phyloP scores from a whole-genome alignment of 2,888 invertebrate genomes.

The Meliscaeva auricollis region DNA sequence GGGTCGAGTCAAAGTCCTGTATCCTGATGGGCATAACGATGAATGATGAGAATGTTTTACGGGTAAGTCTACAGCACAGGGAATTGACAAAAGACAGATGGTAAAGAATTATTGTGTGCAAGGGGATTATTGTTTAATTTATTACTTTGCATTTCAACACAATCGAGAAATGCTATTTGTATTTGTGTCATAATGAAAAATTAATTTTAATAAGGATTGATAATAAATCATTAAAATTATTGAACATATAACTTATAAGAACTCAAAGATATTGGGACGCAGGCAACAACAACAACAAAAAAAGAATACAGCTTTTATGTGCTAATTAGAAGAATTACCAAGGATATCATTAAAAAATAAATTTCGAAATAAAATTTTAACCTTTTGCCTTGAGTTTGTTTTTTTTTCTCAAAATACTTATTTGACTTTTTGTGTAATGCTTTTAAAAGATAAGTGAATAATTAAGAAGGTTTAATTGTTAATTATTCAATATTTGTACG shows the following conservation, averaged over 20 bases:
- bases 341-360: neutral
- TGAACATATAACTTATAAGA: constrained; percentile 25
- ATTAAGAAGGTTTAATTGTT: no score
- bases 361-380: no score
- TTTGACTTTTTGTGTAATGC: no score
- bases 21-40: constrained; percentile 30
- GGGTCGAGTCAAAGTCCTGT: neutral
- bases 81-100: constrained; percentile 69
- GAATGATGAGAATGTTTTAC: constrained; percentile 50
- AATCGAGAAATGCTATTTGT: constrained; percentile 35
- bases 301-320: neutral
- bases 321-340: neutral
- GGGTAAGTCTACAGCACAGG: constrained; percentile 26
- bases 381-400: no score
- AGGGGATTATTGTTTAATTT: constrained; percentile 67
- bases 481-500: no score
- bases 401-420: no score
- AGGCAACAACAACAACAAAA: no score
- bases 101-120: constrained; percentile 47
- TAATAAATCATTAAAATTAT: constrained; percentile 58
- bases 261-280: neutral
- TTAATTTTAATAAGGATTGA: constrained; percentile 25
- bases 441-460: no score
- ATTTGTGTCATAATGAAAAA: constrained; percentile 38
- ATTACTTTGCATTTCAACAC: constrained; percentile 40